Evolutionary conservation across 2,888 invertebrate genomes (phyloP).

Genomic region (Drosophila mulleri): DNA sequence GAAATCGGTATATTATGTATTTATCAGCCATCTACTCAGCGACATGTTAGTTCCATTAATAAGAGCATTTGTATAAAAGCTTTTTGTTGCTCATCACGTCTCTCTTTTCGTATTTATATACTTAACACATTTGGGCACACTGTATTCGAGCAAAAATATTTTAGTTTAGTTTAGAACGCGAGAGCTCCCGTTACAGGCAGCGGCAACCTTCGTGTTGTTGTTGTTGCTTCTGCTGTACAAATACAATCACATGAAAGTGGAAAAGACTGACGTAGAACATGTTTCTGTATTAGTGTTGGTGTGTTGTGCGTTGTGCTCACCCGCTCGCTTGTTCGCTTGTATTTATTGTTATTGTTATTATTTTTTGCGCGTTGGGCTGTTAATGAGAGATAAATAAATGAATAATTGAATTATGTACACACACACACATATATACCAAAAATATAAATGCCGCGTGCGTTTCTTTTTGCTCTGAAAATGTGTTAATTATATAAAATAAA

Average conservation of each 20-base stretch:
- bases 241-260: constrained; percentile 59
- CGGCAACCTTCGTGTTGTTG: constrained; percentile 61
- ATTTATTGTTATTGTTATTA: constrained; percentile 47
- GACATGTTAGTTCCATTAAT: neutral
- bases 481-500: constrained; percentile 72
- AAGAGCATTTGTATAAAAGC: neutral
- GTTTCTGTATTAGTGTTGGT: constrained; percentile 73
- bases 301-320: constrained; percentile 35
- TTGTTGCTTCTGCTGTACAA: constrained; percentile 53
- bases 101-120: neutral
- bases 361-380: constrained; percentile 44
- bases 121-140: constrained; percentile 54
- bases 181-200: constrained; percentile 56
- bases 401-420: constrained; percentile 76
- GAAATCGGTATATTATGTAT: neutral
- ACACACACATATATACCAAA: constrained; percentile 42
- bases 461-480: constrained; percentile 58
- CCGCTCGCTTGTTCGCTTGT: constrained; percentile 8
- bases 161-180: constrained; percentile 77
- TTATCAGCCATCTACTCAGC: neutral
- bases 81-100: neutral
- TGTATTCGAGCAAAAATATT: constrained; percentile 42
- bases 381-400: constrained; percentile 79
- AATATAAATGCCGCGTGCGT: constrained; percentile 54
- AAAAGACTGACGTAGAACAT: constrained; percentile 69